These are phyloP conservation scores for Dryobota labecula DNA, from an alignment of 2,888 invertebrate genomes.

Conservation along the genomic window DNA sequence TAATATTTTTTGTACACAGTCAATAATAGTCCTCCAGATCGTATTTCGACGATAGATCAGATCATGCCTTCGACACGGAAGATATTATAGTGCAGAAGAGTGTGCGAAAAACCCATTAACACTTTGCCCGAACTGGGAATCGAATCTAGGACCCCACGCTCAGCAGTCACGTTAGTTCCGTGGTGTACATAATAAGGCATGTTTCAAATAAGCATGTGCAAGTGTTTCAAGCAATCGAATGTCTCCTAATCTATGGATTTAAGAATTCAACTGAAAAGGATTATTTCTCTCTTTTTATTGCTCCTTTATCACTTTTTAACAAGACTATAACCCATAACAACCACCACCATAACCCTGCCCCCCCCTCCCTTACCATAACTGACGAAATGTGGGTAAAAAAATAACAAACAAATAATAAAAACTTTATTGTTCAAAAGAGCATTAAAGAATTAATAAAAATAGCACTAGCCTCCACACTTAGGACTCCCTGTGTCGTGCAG, in stretches of 20 bases:
- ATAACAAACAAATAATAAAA: no score
- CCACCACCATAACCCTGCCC: no score
- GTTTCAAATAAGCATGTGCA: not conserved
- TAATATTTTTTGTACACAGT: not conserved
- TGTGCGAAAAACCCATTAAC: not conserved
- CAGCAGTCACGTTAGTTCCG: not conserved
- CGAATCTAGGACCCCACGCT: not conserved
- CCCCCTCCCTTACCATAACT: no score
- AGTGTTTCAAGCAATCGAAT: not conserved
- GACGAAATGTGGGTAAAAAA: no score
- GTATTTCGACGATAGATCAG: not conserved
- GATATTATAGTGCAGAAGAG: not conserved
- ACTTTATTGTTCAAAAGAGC: no score
- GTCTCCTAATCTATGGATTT: not conserved
- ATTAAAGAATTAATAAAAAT: no score
- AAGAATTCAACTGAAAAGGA: not conserved
- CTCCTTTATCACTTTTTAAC: not conserved
- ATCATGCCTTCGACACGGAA: not conserved
- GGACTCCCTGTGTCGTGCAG: no score
- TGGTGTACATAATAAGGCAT: not conserved
- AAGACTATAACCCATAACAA: no score
- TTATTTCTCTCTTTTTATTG: not conserved
- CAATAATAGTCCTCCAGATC: not conserved
- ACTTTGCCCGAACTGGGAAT: not conserved
- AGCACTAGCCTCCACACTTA: no score